Conservation (phyloP, 2,797 vertebrate genomes). For the Philypnodon macrostomus region DNA sequence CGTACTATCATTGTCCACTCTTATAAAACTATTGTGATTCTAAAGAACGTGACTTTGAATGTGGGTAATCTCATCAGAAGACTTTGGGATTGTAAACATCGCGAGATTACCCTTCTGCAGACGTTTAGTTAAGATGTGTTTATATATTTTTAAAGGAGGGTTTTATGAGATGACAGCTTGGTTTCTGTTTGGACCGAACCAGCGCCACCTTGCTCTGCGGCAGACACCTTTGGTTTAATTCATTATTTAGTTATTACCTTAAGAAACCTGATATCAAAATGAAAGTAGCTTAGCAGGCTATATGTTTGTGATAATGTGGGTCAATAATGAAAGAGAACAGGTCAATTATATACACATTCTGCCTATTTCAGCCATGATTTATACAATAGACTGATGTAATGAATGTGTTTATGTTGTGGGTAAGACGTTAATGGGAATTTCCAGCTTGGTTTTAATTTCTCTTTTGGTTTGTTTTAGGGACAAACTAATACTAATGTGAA, state of each 20-base stretch:
- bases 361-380: no score
- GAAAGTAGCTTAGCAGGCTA: no score
- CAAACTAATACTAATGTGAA: no score
- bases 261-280: background rate
- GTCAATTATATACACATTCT: no score
- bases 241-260: background rate
- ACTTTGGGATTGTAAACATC: background rate
- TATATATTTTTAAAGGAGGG: conserved; percentile 17
- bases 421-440: background rate
- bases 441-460: background rate
- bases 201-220: background rate
- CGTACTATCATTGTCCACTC: background rate
- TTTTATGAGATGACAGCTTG: conserved; percentile 46
- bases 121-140: background rate
- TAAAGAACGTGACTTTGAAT: background rate
- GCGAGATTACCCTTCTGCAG: background rate
- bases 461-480: background rate
- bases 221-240: background rate
- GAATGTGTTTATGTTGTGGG: background rate
- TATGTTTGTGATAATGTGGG: no score
- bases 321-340: no score
- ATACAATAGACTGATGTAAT: background rate
- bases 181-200: background rate
- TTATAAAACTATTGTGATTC: background rate
- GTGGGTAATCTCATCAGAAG: background rate